Percentiles rank a stretch among this genome's conserved stretches.
Evolutionary conservation across 2,113 vertebrate species (phyloP).

Genomic region (Mustela nigripes): DNA sequence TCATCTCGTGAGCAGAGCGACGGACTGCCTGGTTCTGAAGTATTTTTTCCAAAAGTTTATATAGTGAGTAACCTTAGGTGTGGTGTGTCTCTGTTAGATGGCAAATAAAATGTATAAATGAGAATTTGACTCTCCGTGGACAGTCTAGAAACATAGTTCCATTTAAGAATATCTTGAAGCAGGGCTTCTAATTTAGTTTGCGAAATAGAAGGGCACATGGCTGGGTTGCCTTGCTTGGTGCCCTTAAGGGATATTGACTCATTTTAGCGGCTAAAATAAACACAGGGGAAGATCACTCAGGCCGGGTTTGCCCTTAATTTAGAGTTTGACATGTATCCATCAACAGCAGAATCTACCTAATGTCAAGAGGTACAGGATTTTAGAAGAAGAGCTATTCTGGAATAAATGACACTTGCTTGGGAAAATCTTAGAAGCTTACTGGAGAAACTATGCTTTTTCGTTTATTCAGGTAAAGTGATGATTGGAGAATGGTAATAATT

Average conservation of each 20-base stretch:
- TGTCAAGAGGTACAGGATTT: neutral
- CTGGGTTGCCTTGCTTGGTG: neutral
- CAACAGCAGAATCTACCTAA: neutral
- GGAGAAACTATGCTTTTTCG: neutral
- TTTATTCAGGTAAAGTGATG: constrained; percentile 17
- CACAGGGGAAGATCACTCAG: neutral
- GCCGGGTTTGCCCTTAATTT: neutral
- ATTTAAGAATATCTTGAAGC: neutral
- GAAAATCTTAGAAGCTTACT: neutral
- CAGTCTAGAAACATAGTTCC: neutral
- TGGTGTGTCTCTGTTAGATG: neutral
- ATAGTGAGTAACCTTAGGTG: neutral
- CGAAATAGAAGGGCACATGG: neutral
- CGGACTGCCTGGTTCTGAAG: neutral
- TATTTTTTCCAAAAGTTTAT: neutral
- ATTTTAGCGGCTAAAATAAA: constrained; percentile 50
- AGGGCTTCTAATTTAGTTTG: neutral
- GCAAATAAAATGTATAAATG: neutral
- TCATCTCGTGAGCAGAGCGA: neutral
- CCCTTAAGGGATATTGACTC: neutral
- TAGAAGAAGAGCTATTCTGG: neutral
- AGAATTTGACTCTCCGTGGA: neutral
- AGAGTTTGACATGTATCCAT: neutral
- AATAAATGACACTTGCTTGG: constrained; percentile 2
- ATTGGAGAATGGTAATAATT: neutral